Percentiles rank a stretch among this genome's conserved stretches.
phyloP scores from a whole-genome alignment of 2,113 vertebrate species.

The Oncorhynchus kisutch region DNA sequence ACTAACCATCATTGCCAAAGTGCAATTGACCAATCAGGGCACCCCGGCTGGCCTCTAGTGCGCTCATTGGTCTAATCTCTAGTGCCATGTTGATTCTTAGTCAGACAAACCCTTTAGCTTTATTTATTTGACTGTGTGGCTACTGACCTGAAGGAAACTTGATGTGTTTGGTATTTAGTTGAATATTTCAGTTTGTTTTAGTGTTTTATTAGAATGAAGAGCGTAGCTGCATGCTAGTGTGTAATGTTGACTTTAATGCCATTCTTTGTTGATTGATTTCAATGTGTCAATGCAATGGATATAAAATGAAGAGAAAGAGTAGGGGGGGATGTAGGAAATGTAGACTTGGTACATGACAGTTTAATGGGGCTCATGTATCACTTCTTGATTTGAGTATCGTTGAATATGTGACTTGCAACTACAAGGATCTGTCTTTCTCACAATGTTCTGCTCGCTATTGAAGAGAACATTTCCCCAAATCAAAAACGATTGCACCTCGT shows the following conservation, averaged over 20 bases:
- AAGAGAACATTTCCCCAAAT: not conserved
- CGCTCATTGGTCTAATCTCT: slow-evolving; percentile 45
- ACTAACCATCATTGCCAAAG: slow-evolving; percentile 45
- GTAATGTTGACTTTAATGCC: slow-evolving; percentile 20
- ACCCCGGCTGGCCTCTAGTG: slow-evolving; percentile 12
- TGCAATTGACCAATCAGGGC: not conserved
- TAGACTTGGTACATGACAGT: not conserved
- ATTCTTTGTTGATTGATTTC: too few species aligned
- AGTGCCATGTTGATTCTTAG: slow-evolving; percentile 56
- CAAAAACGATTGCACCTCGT: too few species aligned
- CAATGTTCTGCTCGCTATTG: not conserved
- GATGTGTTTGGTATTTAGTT: slow-evolving; percentile 27
- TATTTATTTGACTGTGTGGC: slow-evolving; percentile 18
- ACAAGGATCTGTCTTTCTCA: not conserved
- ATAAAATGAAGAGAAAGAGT: not conserved
- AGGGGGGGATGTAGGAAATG: not conserved
- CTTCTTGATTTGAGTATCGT: not conserved
- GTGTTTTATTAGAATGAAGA: slow-evolving; percentile 7
- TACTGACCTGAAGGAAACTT: slow-evolving; percentile 27
- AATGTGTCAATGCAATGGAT: too few species aligned
- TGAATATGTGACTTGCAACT: not conserved
- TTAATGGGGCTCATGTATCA: not conserved
- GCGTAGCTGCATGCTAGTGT: slow-evolving; percentile 16
- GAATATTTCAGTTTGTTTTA: slow-evolving; percentile 25
- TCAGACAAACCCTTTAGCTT: slow-evolving; percentile 38